Evolutionary conservation across 2,113 vertebrate species (phyloP).

Genomic region (Dipodomys ordii): DNA sequence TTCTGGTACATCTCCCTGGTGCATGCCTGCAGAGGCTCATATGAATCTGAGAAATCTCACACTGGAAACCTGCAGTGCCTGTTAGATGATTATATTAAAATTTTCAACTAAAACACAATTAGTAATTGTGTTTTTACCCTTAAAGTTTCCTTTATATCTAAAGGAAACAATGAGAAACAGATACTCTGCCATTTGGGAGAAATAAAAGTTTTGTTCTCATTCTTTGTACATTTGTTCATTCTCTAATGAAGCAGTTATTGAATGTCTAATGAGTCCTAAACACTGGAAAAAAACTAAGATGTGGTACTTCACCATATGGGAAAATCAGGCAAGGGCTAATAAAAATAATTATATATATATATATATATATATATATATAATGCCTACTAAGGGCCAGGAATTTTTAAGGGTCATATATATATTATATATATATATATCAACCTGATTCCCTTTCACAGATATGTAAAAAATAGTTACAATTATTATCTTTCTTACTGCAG

Average conservation of each 20-base stretch:
- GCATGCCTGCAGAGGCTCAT: not conserved
- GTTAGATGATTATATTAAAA: not conserved
- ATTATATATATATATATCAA: not conserved
- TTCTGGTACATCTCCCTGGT: not conserved
- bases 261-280: not conserved
- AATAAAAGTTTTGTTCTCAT: not conserved
- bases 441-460: not conserved
- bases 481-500: not conserved
- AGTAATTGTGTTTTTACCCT: not conserved
- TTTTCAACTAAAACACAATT: not conserved
- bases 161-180: not conserved
- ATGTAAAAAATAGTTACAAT: not conserved
- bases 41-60: not conserved
- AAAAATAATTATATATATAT: not conserved
- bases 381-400: not conserved
- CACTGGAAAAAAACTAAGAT: not conserved
- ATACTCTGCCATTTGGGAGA: not conserved
- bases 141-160: not conserved
- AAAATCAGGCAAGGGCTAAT: not conserved
- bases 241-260: not conserved
- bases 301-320: not conserved
- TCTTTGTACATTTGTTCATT: not conserved
- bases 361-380: not conserved
- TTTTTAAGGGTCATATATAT: not conserved
- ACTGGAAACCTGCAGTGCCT: conserved; percentile 9